These are phyloP conservation scores for Eueides isabella DNA, from an alignment of 1,140 invertebrate species.

Conservation along the genomic window DNA sequence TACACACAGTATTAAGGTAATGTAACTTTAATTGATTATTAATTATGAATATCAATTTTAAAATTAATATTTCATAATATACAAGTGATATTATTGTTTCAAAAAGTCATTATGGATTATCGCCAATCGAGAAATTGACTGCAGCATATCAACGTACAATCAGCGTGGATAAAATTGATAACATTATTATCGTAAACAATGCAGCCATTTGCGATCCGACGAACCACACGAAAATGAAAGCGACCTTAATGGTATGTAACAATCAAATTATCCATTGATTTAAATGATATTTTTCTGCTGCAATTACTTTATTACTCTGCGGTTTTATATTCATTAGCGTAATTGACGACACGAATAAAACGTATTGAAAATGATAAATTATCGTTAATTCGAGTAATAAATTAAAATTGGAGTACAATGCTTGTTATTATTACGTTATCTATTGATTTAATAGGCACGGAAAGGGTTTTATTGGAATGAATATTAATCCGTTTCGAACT, in stretches of 20 bases:
- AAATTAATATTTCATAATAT: slow-evolving; percentile 1
- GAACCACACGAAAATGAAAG: slow-evolving; percentile 17
- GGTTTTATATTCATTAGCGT: slow-evolving; percentile 20
- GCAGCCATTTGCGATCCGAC: slow-evolving; percentile 9
- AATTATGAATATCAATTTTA: background rate
- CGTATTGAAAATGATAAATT: slow-evolving; percentile 23
- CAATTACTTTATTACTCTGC: slow-evolving; percentile 27
- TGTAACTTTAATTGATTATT: too few species aligned
- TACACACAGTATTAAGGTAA: too few species aligned
- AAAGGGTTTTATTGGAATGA: background rate
- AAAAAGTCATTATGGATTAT: slow-evolving; percentile 10
- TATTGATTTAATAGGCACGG: slow-evolving; percentile 17
- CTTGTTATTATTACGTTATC: slow-evolving; percentile 16
- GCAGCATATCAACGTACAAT: slow-evolving; percentile 7
- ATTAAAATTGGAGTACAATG: slow-evolving; percentile 20
- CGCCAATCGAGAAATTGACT: slow-evolving; percentile 5
- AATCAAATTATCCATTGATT: slow-evolving; percentile 27
- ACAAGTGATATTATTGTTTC: slow-evolving; percentile 6
- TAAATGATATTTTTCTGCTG: slow-evolving; percentile 19
- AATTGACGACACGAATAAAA: slow-evolving; percentile 25
- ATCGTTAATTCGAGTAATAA: slow-evolving; percentile 20
- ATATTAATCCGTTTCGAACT: slow-evolving; percentile 36
- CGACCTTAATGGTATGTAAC: slow-evolving; percentile 17
- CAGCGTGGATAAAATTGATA: slow-evolving; percentile 18
- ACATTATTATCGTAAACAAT: slow-evolving; percentile 16